These are phyloP conservation scores for Rallus limicola DNA, from an alignment of 2,113 vertebrate species.

Conservation along the genomic window DNA sequence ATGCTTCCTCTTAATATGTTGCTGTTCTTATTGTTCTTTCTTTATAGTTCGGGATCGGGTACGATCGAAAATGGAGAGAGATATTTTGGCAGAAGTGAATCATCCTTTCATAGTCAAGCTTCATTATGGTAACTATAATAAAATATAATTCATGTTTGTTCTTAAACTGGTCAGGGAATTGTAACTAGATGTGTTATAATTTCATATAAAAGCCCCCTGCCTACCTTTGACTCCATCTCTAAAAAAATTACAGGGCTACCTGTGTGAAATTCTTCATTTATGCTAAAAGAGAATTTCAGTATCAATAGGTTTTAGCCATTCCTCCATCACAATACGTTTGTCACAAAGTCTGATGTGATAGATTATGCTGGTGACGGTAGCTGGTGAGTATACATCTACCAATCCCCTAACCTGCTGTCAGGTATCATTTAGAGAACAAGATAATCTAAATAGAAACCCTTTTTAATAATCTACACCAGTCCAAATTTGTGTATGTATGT, in stretches of 20 bases:
- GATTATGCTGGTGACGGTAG: neutral
- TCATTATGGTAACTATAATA: slow-evolving; percentile 85
- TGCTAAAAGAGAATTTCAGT: neutral
- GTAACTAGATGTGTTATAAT: neutral
- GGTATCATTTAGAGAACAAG: neutral
- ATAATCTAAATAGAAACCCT: neutral
- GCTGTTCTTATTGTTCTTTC: neutral
- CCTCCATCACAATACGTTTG: neutral
- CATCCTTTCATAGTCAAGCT: slow-evolving; percentile 98
- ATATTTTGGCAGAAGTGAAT: slow-evolving; percentile 96
- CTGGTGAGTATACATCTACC: neutral
- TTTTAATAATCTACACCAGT: neutral
- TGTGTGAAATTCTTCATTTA: neutral
- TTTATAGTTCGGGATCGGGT: slow-evolving; percentile 90
- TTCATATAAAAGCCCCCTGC: neutral
- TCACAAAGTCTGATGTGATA: fast-evolving
- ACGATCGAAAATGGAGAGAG: slow-evolving; percentile 95
- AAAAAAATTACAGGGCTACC: neutral
- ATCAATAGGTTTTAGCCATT: neutral
- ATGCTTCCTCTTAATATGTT: neutral
- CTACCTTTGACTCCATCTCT: neutral
- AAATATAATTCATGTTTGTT: neutral
- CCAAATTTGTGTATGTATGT: neutral
- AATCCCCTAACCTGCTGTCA: neutral
- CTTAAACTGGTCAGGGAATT: neutral